A percentile compares a stretch with the other conserved stretches of the same genome.
Evolutionary conservation across 2,888 invertebrate species (phyloP).

Genomic region (Chalcosyrphus nemorum): DNA sequence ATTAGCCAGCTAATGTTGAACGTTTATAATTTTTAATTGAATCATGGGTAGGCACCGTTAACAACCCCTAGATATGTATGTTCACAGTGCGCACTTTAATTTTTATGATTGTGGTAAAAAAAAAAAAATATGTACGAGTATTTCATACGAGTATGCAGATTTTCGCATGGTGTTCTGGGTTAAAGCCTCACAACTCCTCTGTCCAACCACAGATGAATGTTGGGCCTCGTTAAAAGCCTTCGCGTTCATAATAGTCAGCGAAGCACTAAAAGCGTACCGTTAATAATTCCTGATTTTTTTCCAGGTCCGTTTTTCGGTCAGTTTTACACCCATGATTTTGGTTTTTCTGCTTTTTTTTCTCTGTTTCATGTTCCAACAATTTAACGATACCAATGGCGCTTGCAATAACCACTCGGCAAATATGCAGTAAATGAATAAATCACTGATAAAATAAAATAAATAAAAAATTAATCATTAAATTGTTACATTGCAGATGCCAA

Average conservation of each 20-base stretch:
- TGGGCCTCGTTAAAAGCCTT: constrained; percentile 65
- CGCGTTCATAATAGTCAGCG: constrained; percentile 59
- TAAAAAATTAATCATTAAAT: constrained; percentile 72
- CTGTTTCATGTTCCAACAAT: constrained; percentile 20
- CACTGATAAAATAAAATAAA: constrained; percentile 68
- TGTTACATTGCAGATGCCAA: constrained; percentile 67
- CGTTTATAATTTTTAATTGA: constrained; percentile 63
- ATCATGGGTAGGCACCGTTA: constrained; percentile 52
- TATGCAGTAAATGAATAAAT: constrained; percentile 68
- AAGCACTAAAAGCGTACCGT: constrained; percentile 62
- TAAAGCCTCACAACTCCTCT: constrained; percentile 33
- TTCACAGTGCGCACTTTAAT: constrained; percentile 60
- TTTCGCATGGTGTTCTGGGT: constrained; percentile 32
- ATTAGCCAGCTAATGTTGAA: constrained; percentile 53
- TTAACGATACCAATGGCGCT: constrained; percentile 47
- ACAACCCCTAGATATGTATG: constrained; percentile 44
- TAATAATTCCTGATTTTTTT: constrained; percentile 48
- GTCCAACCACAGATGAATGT: constrained; percentile 53
- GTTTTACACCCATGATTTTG: constrained; percentile 43
- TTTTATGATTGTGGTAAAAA: constrained; percentile 60
- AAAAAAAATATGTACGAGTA: not conserved
- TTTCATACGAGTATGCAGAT: constrained; percentile 29
- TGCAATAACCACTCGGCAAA: constrained; percentile 59
- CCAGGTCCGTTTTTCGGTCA: constrained; percentile 45
- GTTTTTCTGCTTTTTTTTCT: not conserved